Percentiles rank a stretch among this genome's conserved stretches.
Evolutionary conservation across 2,797 vertebrate species (phyloP).

Genomic region (Buphagus erythrorhynchus): DNA sequence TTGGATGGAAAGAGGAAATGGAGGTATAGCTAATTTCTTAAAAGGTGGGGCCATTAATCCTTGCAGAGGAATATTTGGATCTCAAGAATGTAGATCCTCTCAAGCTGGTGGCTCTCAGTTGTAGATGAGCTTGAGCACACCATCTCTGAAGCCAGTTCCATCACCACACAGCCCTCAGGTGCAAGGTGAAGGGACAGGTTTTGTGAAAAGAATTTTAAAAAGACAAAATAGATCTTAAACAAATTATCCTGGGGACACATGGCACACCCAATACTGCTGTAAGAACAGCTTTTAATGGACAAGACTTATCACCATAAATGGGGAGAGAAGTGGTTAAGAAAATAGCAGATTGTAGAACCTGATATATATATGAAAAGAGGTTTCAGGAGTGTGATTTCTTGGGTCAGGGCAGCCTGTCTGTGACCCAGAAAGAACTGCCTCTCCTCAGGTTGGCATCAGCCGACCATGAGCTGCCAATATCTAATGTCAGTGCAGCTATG

Average conservation of each 20-base stretch:
- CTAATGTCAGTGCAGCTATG: not conserved
- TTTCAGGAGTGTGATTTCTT: not conserved
- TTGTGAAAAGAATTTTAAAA: not conserved
- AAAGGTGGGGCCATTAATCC: constrained; percentile 50
- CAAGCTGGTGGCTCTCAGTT: not conserved
- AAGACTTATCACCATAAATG: rapidly evolving
- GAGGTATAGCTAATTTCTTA: constrained; percentile 54
- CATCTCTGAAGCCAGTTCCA: not conserved
- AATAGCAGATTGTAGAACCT: not conserved
- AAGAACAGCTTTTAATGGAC: not conserved
- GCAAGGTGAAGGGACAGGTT: not conserved
- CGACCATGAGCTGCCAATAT: rapidly evolving
- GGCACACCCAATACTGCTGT: not conserved
- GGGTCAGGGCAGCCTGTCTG: not conserved
- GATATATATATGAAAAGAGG: not conserved
- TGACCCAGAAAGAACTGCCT: not conserved
- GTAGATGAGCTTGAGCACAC: not conserved
- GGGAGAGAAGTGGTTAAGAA: not conserved
- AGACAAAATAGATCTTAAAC: not conserved
- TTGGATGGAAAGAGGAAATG: constrained; percentile 65
- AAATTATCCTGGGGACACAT: not conserved
- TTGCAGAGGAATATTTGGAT: constrained; percentile 1
- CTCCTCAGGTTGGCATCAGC: not conserved
- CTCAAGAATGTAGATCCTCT: not conserved
- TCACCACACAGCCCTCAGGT: not conserved